phyloP scores from a whole-genome alignment of 2,113 vertebrate species.

The Equus quagga region DNA sequence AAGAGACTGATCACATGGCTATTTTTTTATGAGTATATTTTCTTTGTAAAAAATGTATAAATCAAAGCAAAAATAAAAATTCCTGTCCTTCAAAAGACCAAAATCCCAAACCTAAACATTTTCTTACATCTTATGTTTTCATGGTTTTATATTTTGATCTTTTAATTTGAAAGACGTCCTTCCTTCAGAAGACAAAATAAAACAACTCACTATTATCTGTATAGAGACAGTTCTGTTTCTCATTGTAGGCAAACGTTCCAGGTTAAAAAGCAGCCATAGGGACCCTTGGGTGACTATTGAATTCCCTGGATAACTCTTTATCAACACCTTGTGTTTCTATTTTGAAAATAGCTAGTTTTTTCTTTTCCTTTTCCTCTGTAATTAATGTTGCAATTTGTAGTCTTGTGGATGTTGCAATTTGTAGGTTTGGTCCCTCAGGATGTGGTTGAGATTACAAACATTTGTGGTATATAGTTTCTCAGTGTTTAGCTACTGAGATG shows the following conservation, averaged over 20 bases:
- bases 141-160: background rate
- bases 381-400: conserved; percentile 7
- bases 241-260: background rate
- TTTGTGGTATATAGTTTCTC: conserved; percentile 33
- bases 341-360: background rate
- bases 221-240: background rate
- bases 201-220: background rate
- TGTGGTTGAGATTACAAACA: conserved; percentile 55
- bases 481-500: background rate
- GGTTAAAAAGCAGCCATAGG: background rate
- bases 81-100: background rate
- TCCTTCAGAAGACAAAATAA: background rate
- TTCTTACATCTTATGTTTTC: background rate
- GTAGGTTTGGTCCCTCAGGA: conserved; percentile 24
- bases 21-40: conserved; percentile 18
- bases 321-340: background rate
- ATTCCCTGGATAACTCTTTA: background rate
- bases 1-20: background rate
- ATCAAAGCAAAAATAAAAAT: background rate
- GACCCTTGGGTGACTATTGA: background rate
- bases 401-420: conserved; percentile 46
- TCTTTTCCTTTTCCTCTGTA: background rate
- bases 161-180: background rate
- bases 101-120: conserved; percentile 27
- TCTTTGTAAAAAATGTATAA: background rate